Percentiles rank a stretch among this genome's conserved stretches.
These are phyloP conservation scores for Balanococcus diminutus DNA, from an alignment of 2,888 invertebrate genomes.

Conservation along the genomic window DNA sequence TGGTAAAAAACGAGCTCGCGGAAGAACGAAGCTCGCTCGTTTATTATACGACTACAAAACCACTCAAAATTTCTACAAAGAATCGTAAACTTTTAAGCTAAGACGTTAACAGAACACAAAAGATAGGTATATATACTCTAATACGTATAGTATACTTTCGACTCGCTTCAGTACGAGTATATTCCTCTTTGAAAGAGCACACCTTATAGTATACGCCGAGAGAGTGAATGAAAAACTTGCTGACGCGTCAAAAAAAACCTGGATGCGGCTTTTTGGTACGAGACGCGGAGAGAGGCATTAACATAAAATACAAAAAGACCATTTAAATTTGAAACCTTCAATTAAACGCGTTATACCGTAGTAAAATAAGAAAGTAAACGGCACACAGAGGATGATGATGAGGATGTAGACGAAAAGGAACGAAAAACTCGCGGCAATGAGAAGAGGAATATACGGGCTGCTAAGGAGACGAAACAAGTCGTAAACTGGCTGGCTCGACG, in stretches of 20 bases:
- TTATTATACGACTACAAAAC: background rate
- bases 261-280: background rate
- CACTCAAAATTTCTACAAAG: background rate
- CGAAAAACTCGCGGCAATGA: background rate
- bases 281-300: background rate
- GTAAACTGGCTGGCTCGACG: background rate
- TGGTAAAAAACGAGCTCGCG: background rate
- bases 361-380: background rate
- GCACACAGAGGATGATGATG: background rate
- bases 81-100: background rate
- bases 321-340: conserved; percentile 32
- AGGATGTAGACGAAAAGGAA: background rate
- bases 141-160: too few species aligned
- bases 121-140: background rate
- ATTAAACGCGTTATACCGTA: background rate
- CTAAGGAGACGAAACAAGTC: background rate
- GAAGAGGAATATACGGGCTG: background rate
- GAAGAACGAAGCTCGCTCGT: background rate
- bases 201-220: too few species aligned
- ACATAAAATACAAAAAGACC: conserved; percentile 29
- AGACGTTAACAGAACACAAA: background rate
- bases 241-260: conserved; percentile 1
- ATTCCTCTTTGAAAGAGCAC: too few species aligned
- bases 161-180: too few species aligned
- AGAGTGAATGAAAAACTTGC: background rate